These are phyloP conservation scores for Drosophila antonietae DNA, from an alignment of 2,888 invertebrate species.

Conservation along the genomic window DNA sequence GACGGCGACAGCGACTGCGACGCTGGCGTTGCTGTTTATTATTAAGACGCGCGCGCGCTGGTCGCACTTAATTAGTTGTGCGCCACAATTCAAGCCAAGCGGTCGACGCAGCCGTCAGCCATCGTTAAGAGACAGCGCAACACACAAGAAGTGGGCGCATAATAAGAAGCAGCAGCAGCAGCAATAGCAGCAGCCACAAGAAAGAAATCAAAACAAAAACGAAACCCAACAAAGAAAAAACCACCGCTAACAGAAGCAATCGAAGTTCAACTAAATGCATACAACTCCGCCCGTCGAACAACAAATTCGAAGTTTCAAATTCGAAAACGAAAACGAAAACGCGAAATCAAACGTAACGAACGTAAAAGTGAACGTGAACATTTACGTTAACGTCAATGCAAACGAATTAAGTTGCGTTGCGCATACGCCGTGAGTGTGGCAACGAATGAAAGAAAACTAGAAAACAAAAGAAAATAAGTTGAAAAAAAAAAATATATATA, in stretches of 20 bases:
- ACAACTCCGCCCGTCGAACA: conserved; percentile 19
- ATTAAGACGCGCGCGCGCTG: conserved; percentile 76
- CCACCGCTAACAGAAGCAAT: conserved; percentile 2
- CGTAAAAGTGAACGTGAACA: background rate
- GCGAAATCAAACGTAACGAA: conserved; percentile 8
- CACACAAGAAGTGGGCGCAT: background rate
- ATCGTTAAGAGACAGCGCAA: conserved; percentile 14
- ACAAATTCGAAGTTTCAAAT: conserved; percentile 7
- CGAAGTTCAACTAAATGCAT: conserved; percentile 15
- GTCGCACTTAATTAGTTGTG: conserved; percentile 78
- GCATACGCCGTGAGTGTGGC: conserved; percentile 60
- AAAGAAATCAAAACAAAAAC: conserved; percentile 10
- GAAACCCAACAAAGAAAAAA: background rate
- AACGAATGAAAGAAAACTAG: background rate
- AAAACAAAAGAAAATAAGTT: background rate
- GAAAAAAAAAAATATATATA: background rate
- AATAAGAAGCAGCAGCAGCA: background rate
- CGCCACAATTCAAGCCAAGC: conserved; percentile 79
- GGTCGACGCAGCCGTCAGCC: conserved; percentile 61
- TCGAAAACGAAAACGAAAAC: conserved; percentile 15
- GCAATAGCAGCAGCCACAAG: background rate
- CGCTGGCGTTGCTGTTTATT: conserved; percentile 63
- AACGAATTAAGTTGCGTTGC: conserved; percentile 44
- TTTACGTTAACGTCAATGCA: background rate
- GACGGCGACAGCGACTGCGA: conserved; percentile 37